Evolutionary conservation across 2,797 vertebrate species (phyloP), one percentile per base, ranked within the genome.

Genomic region (Avahi laniger): DNA sequence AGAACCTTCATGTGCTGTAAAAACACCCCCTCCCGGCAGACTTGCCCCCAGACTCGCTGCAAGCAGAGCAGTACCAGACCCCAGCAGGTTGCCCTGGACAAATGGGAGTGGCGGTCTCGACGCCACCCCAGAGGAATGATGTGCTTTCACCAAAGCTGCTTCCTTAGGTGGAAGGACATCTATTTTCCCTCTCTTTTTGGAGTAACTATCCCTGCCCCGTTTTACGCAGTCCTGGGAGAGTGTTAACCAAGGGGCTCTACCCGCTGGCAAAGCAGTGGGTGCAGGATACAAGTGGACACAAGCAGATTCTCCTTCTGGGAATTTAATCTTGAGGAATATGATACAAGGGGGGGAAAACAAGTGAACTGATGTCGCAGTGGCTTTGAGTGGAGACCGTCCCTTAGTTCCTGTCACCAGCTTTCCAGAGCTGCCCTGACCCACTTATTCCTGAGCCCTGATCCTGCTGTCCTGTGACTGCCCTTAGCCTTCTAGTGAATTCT

Each of bases 321-420:
- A 24, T 33, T 67, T 24, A 26, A 30, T 73, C 17, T 73, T 22
- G 5, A 28, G 50, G n/a, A 17, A 24, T 73, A n/a, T 22, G 67
- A 1, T n/a, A 35, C 0, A 7, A 15, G 30, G 7, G 11, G 33
- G 6, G 14, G 1, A 4, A 3, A 3, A 20, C 76, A 35, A 22
- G 17, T 24, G 5, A 20, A 20, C 14, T 12, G 22, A 10, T 24
- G 9, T 2, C 26, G 52, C 6, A 18, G 26, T 57, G 15, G 38
- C 67, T 75, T 59, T 73, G 61, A 67, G 8, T 14, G 17, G 12
- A 24, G 3, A 30, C 33, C 17, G 1, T 69, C 17, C 24, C 50
- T 81, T 43, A 10, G 75, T 18, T 82, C 59, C 28, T n/a, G 7
- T 15, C 41, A 35, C 13, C 69, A 41, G 33, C 76, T 72, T 91